These are phyloP conservation scores for Papilio aristodemus DNA, from an alignment of 1,140 invertebrate species.

Conservation along the genomic window DNA sequence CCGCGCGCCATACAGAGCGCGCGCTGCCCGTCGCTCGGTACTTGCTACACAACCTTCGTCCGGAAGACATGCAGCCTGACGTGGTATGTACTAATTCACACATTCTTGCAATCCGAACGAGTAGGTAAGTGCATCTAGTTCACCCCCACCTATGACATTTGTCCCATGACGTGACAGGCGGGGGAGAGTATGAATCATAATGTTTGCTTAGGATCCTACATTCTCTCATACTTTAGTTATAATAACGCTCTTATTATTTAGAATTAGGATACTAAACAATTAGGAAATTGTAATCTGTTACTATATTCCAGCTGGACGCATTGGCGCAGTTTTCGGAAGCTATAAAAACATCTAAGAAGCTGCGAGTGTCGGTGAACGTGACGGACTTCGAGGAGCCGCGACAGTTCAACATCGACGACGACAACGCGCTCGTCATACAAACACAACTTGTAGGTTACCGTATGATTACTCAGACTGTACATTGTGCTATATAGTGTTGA, in stretches of 20 bases:
- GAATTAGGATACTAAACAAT: too few species aligned
- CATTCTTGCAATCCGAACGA: too few species aligned
- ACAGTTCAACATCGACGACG: constrained; percentile 84
- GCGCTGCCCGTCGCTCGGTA: constrained; percentile 91
- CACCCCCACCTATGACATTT: too few species aligned
- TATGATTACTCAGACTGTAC: background rate
- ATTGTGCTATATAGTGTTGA: too few species aligned
- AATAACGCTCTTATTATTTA: too few species aligned
- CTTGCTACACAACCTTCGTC: constrained; percentile 82
- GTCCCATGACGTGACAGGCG: too few species aligned
- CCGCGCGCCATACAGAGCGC: constrained; percentile 84
- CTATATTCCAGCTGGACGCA: constrained; percentile 46
- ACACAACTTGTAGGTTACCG: constrained; percentile 82
- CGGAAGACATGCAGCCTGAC: constrained; percentile 60
- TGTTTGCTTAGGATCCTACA: too few species aligned
- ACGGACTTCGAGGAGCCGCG: constrained; percentile 81
- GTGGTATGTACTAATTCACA: constrained; percentile 47
- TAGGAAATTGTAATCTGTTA: too few species aligned
- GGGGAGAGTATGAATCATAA: too few species aligned
- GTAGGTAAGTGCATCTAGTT: too few species aligned
- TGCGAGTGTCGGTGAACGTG: constrained; percentile 75
- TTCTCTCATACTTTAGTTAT: too few species aligned
- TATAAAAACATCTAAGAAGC: constrained; percentile 59
- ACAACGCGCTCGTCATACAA: constrained; percentile 89
- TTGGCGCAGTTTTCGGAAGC: constrained; percentile 86